Percentiles rank a stretch among this genome's conserved stretches.
Conservation (phyloP, 2,113 vertebrate genomes). For the Gambusia holbrooki region DNA sequence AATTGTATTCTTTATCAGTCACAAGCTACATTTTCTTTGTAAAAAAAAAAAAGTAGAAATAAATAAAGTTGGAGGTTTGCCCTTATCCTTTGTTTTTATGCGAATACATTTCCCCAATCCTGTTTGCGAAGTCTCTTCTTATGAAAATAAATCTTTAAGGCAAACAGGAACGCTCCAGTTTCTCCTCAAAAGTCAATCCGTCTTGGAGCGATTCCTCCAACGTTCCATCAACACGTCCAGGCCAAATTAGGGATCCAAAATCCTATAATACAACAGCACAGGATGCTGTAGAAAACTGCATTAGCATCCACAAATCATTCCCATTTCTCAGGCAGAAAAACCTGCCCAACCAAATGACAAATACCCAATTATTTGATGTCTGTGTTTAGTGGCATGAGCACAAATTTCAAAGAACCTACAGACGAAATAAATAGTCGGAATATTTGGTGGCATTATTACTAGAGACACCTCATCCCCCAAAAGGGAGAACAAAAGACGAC, state of each 20-base stretch:
- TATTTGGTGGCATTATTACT: neutral
- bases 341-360: too few relatives aligned
- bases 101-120: neutral
- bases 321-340: too few relatives aligned
- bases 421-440: neutral
- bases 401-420: neutral
- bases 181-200: slow-evolving; percentile 25
- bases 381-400: neutral
- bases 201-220: slow-evolving; percentile 13
- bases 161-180: slow-evolving; percentile 31
- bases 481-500: too few relatives aligned
- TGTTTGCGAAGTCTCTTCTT: neutral
- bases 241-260: neutral
- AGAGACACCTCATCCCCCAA: too few relatives aligned
- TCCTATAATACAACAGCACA: slow-evolving; percentile 17
- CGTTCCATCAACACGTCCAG: slow-evolving; percentile 10
- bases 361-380: neutral
- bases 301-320: neutral
- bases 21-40: too few relatives aligned
- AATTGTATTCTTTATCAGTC: too few relatives aligned
- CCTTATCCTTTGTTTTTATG: neutral
- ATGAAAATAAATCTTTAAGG: too few relatives aligned
- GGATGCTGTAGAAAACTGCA: neutral
- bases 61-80: neutral
- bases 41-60: too few relatives aligned